These are phyloP conservation scores for Halichondria panicea DNA, from an alignment of 37 sponge, comb jelly and placozoan species.

Conservation along the genomic window DNA sequence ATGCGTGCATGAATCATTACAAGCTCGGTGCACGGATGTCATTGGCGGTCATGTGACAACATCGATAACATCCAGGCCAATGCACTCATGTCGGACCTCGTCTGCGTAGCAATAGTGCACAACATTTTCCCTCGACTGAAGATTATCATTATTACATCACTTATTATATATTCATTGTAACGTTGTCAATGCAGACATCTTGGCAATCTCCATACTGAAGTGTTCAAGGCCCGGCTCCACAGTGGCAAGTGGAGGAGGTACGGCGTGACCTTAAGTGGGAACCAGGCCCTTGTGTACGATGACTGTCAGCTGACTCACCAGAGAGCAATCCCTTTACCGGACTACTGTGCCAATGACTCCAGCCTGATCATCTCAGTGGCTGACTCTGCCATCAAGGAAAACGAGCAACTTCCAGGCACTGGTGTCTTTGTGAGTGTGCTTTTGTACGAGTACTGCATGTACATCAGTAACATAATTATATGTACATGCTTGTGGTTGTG, in stretches of 20 bases:
- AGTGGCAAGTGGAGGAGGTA: conserved; percentile 28
- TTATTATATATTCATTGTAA: not conserved
- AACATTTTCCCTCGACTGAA: not conserved
- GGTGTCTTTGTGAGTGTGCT: conserved; percentile 22
- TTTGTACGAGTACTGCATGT: not conserved
- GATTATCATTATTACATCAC: not conserved
- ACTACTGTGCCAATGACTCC: conserved; percentile 42
- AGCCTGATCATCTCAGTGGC: conserved; percentile 9
- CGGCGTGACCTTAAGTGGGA: conserved; percentile 21
- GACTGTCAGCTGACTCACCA: not conserved
- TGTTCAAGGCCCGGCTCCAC: conserved; percentile 11
- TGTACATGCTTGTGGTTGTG: not conserved
- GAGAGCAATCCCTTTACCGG: conserved; percentile 19
- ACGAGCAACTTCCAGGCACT: not conserved
- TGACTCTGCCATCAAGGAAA: not conserved
- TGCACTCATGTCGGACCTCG: too few relatives aligned
- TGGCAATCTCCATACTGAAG: conserved; percentile 5
- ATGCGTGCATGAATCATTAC: not conserved
- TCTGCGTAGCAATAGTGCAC: too few relatives aligned
- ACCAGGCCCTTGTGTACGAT: conserved; percentile 8
- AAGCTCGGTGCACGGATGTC: not conserved
- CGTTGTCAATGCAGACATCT: conserved; percentile 14
- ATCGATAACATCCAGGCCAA: too few relatives aligned
- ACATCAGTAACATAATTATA: not conserved
- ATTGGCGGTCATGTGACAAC: not conserved